Evolutionary conservation across 2,797 vertebrate genomes (phyloP), one percentile per base, ranked within the genome.

Genomic region (Gastrophryne carolinensis): DNA sequence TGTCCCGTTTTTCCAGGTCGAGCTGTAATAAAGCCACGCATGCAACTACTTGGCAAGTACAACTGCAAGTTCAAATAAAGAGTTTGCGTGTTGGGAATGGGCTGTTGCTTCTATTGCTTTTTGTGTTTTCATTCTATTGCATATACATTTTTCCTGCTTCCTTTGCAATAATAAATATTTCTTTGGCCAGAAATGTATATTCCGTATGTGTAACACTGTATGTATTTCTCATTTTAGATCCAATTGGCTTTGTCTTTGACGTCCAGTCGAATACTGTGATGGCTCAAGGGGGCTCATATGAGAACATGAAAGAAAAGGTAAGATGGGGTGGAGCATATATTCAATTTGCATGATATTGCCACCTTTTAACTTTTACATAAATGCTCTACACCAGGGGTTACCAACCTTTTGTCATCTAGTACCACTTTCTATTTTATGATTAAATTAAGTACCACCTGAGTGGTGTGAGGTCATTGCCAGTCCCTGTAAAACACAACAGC

Each of bases 291-390:
- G 95, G 96, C 82, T 90, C 92, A 12, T 92, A 93, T 69, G 96
- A 98, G 80, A 95, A 93, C 84, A 98, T 98, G 95, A 98, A 98
- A 84, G 96, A 98, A 79, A 98, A 98, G 94, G 96, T 97, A 88
- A n/a, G 11, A 29, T 44, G 23, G n/a, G 19, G 21, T 50, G 5
- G 9, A 6, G 17, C 8, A 9, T n/a, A n/a, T n/a, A n/a, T n/a
- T n/a, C n/a, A n/a, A n/a, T n/a, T n/a, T n/a, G n/a, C n/a, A n/a
- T n/a, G n/a, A n/a, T n/a, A n/a, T n/a, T n/a, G n/a, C n/a, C n/a
- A n/a, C n/a, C n/a, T n/a, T n/a, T n/a, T n/a, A n/a, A n/a, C n/a
- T n/a, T n/a, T n/a, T n/a, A n/a, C n/a, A n/a, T n/a, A n/a, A n/a
- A n/a, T n/a, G n/a, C n/a, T n/a, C n/a, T n/a, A n/a, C n/a, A n/a